Base-by-base conservation (phyloP, 1,140 invertebrate genomes). In the Limonius californicus region DNA sequence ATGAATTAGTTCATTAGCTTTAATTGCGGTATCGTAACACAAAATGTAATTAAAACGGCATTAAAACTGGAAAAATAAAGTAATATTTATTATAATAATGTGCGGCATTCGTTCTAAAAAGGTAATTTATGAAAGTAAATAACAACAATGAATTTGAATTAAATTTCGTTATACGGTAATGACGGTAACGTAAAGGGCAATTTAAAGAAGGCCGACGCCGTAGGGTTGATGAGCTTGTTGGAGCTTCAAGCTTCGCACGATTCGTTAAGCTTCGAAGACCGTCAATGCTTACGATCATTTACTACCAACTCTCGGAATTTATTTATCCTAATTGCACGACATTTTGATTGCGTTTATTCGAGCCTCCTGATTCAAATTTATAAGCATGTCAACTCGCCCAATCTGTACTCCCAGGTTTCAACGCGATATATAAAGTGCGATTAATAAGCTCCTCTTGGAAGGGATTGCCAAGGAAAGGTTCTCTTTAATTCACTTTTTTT, bases 1-100 rank as follows among this genome's bases (percentile, higher is more conserved):
- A 59, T 59, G 58, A 59, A 59, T 59, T 59, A 59, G 58, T 59
- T 59, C 58, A 53, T 59, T 59, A 59, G 45, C 39, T 27, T 12
- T 59, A 59, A 59, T 59, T 59, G 32, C 45, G 19, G 20, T 39
- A 39, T 39, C 55, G 19, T 53, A 43, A 21, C 58, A 21, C 15
- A 59, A 50, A 15, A 50, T 39, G 45, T 50, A 50, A 39, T 56
- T 56, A 39, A 56, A 39, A 39, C 19, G 19, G 19, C 18, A 23
- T 27, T 20, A 27, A 21, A 27, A 21, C 19, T 7, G 12, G 12
- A 54, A 21, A 21, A 27, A 23, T 54, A 27, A 16, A 21, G 50
- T 19, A 54, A 23, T 54, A 54, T 54, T 23, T 23, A 54, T n/a
- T 54, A 19, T 54, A 54, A 54, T 54, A 27, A 27, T 54, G 9